A percentile compares a stretch with the other conserved stretches of the same genome.
Conservation (phyloP, 2,113 vertebrate species). For the Origma solitaria region DNA sequence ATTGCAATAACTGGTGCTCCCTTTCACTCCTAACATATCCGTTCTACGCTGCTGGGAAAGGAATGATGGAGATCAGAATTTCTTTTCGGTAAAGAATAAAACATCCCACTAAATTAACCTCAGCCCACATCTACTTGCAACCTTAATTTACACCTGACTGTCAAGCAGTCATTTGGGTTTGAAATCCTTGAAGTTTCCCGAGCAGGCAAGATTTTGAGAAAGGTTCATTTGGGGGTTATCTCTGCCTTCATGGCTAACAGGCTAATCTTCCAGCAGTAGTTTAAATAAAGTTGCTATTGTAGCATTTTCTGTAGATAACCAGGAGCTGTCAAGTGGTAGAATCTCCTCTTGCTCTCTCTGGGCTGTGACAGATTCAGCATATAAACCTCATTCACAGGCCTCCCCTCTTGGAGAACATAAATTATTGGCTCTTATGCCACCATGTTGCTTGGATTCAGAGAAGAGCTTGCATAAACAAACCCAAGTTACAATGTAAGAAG, state of each 20-base stretch:
- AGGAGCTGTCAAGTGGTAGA: constrained; percentile 21
- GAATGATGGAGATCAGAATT: not conserved
- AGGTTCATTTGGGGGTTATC: constrained; percentile 35
- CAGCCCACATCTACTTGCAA: not conserved
- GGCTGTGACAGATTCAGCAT: constrained; percentile 50
- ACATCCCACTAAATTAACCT: constrained; percentile 34
- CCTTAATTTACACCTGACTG: constrained; percentile 46
- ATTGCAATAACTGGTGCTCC: not conserved
- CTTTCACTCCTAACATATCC: not conserved
- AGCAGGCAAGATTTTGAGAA: constrained; percentile 14
- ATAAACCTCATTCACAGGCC: constrained; percentile 53
- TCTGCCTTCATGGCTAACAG: constrained; percentile 1
- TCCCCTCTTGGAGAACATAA: constrained; percentile 45
- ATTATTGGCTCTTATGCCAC: constrained; percentile 62
- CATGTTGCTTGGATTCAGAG: constrained; percentile 64
- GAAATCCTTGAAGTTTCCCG: not conserved
- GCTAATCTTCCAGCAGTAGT: not conserved
- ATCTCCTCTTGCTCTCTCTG: constrained; percentile 17
- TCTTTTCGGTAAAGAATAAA: not conserved
- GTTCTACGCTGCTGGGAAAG: not conserved
- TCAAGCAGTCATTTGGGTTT: not conserved
- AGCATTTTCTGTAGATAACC: constrained; percentile 34
- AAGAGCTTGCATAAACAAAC: constrained; percentile 73
- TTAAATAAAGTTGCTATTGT: constrained; percentile 21
- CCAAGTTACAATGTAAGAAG: constrained; percentile 68